Conservation (phyloP, 1,140 invertebrate genomes). For the Pinna nobilis region DNA sequence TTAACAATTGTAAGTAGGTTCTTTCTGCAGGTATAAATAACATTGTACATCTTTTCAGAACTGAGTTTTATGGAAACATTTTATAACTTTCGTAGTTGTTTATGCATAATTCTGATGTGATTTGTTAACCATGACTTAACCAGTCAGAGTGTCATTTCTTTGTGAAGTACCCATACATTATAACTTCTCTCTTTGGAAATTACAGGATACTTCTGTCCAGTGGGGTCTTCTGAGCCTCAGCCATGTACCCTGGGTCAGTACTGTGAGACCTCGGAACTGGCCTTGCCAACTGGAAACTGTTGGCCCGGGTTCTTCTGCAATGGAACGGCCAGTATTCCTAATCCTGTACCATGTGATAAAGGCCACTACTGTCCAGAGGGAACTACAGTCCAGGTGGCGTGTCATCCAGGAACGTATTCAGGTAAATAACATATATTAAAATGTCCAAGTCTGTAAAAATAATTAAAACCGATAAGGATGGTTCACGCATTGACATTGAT, state of each 20-base stretch:
- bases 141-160: too few relatives aligned
- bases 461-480: too few relatives aligned
- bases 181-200: too few relatives aligned
- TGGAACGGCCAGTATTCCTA: constrained; percentile 54
- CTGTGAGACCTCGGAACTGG: constrained; percentile 59
- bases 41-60: too few relatives aligned
- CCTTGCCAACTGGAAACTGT: constrained; percentile 64
- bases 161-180: too few relatives aligned
- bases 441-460: neutral
- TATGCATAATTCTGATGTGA: too few relatives aligned
- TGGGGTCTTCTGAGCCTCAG: constrained; percentile 53
- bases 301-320: constrained; percentile 70
- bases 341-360: constrained; percentile 57
- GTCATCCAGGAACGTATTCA: constrained; percentile 66
- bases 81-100: too few relatives aligned
- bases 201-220: constrained; percentile 67
- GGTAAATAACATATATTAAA: constrained; percentile 38
- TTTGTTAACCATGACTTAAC: too few relatives aligned
- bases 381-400: constrained; percentile 57
- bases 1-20: too few relatives aligned
- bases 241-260: constrained; percentile 69
- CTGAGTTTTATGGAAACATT: too few relatives aligned
- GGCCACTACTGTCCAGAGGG: constrained; percentile 69
- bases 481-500: too few relatives aligned
- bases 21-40: too few relatives aligned